phyloP scores from a whole-genome alignment of 2,797 vertebrate species.

The Ctenopoma kingsleyae region DNA sequence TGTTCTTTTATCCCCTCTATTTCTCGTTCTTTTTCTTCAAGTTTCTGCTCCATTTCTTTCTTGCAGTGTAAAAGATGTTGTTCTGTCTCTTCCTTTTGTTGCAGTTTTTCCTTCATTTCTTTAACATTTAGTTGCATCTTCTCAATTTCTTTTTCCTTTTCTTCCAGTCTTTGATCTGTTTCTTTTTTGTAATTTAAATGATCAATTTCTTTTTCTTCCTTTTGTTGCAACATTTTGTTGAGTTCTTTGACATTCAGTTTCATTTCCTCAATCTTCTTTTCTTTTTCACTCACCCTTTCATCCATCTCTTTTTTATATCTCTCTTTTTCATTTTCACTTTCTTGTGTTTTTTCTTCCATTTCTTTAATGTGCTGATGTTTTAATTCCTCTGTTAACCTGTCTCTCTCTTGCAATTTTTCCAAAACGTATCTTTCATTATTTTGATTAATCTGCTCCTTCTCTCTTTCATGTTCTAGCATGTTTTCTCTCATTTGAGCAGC shows the following conservation, averaged over 20 bases:
- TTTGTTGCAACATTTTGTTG: slow-evolving; percentile 1
- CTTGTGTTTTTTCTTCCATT: slow-evolving; percentile 6
- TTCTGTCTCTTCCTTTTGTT: slow-evolving; percentile 18
- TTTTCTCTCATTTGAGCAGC: slow-evolving; percentile 10
- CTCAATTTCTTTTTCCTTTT: slow-evolving; percentile 19
- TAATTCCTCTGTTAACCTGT: slow-evolving; percentile 39
- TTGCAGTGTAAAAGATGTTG: neutral
- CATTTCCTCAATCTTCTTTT: slow-evolving; percentile 23
- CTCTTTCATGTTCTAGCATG: slow-evolving; percentile 4
- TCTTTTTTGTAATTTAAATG: slow-evolving; percentile 6
- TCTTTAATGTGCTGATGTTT: slow-evolving; percentile 3
- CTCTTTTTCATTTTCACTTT: slow-evolving; percentile 6
- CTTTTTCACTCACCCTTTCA: slow-evolving; percentile 10
- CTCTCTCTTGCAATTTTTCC: slow-evolving; percentile 31
- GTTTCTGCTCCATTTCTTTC: slow-evolving; percentile 12
- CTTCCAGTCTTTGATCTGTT: slow-evolving; percentile 19
- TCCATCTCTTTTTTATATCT: slow-evolving; percentile 2
- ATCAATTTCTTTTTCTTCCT: neutral
- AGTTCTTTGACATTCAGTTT: neutral
- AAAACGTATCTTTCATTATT: slow-evolving; percentile 17
- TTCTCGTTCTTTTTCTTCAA: slow-evolving; percentile 38
- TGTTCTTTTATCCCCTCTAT: neutral
- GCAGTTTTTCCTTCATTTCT: slow-evolving; percentile 17
- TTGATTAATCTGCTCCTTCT: slow-evolving; percentile 20
- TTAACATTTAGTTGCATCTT: neutral